Evolutionary conservation across 2,888 invertebrate genomes (phyloP).

Genomic region (Drosophila subsilvestris): DNA sequence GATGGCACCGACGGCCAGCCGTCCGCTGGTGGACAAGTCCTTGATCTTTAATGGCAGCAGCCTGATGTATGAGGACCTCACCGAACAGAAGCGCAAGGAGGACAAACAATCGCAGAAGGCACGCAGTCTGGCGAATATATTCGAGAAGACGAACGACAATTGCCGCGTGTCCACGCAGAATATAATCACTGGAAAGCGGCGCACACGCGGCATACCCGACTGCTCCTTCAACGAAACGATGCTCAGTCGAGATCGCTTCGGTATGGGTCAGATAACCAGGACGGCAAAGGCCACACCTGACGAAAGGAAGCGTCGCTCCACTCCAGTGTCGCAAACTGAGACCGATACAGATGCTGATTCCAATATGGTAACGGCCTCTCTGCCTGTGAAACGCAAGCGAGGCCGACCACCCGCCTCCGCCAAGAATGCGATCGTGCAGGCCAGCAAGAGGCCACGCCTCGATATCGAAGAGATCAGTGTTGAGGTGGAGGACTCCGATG

Average conservation of each 20-base stretch:
- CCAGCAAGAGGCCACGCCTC: background rate
- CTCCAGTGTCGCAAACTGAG: background rate
- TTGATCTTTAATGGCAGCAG: conserved; percentile 56
- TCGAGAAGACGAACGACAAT: conserved; percentile 76
- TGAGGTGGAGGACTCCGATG: background rate
- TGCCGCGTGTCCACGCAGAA: conserved; percentile 82
- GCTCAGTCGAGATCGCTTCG: conserved; percentile 55
- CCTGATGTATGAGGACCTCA: conserved; percentile 70
- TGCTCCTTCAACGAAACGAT: conserved; percentile 76
- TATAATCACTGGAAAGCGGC: conserved; percentile 80
- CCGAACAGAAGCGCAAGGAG: conserved; percentile 43
- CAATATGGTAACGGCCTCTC: background rate
- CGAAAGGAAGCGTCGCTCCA: background rate
- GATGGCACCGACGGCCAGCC: conserved; percentile 67
- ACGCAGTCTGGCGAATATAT: conserved; percentile 65
- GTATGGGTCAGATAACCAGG: conserved; percentile 17
- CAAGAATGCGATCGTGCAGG: background rate
- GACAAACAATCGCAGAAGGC: conserved; percentile 38
- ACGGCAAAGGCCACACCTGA: background rate
- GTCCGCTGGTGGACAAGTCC: conserved; percentile 64
- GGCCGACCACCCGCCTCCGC: conserved; percentile 4
- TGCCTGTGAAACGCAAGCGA: conserved; percentile 39
- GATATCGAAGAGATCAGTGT: background rate
- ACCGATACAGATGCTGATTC: background rate
- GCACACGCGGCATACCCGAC: conserved; percentile 62